Conservation (phyloP, 2,797 vertebrate species). For the Cyclopterus lumpus region DNA sequence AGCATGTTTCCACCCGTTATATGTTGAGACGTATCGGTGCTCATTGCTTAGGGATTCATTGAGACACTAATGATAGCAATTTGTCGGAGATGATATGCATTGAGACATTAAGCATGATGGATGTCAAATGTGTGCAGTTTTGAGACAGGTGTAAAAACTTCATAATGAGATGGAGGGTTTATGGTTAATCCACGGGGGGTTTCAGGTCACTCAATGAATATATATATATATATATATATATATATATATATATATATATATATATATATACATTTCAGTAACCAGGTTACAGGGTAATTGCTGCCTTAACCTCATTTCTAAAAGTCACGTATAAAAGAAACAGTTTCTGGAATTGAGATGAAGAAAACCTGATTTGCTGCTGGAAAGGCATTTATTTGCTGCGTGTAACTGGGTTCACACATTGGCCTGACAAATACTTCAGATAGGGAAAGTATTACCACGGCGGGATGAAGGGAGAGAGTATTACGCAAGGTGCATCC, state of each 20-base stretch:
- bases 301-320: background rate
- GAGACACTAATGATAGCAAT: conserved; percentile 59
- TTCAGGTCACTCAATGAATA: conserved; percentile 24
- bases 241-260: too few relatives aligned
- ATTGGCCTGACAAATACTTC: background rate
- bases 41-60: conserved; percentile 51
- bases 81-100: conserved; percentile 50
- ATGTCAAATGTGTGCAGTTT: conserved; percentile 44
- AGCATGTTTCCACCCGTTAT: conserved; percentile 28
- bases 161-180: conserved; percentile 17
- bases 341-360: background rate
- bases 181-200: conserved; percentile 4
- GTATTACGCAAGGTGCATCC: background rate
- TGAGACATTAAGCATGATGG: conserved; percentile 50
- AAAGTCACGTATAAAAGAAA: background rate
- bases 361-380: conserved; percentile 10
- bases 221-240: too few relatives aligned
- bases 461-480: conserved; percentile 16
- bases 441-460: background rate
- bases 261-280: conserved; percentile 21
- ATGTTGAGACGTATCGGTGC: conserved; percentile 49
- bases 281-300: conserved; percentile 21
- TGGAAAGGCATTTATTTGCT: background rate
- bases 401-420: background rate
- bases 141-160: conserved; percentile 39